Percentiles rank a stretch among this genome's conserved stretches.
These are phyloP conservation scores for Achlya flavicornis DNA, from an alignment of 2,888 invertebrate genomes.

Conservation along the genomic window DNA sequence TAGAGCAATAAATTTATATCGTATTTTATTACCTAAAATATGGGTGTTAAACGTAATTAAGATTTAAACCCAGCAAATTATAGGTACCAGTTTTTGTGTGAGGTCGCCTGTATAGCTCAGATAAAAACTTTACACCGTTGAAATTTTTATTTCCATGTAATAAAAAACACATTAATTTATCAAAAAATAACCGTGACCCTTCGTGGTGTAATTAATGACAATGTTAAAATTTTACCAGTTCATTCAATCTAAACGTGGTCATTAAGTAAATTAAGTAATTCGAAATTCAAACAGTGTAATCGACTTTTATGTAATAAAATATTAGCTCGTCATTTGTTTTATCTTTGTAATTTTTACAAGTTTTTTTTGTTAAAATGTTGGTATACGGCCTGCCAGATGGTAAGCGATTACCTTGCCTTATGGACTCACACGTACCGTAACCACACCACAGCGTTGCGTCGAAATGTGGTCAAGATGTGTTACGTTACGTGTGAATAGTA, in stretches of 20 bases:
- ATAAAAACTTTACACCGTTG: conserved; percentile 2
- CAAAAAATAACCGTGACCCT: conserved; percentile 4
- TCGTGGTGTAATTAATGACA: conserved; percentile 5
- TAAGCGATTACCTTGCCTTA: too few species aligned
- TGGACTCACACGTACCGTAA: too few species aligned
- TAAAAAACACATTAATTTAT: conserved; percentile 4
- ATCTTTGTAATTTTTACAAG: not conserved
- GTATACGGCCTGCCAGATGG: too few species aligned
- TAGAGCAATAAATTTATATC: not conserved
- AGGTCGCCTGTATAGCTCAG: not conserved
- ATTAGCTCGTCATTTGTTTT: not conserved
- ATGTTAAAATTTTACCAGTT: not conserved
- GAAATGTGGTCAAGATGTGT: too few species aligned
- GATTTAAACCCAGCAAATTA: not conserved
- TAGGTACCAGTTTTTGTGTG: not conserved
- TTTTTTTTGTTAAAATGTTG: too few species aligned
- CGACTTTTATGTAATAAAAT: not conserved
- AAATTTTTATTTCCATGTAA: not conserved
- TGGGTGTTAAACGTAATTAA: conserved; percentile 3
- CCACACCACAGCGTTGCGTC: too few species aligned
- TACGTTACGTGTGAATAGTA: too few species aligned
- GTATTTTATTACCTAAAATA: not conserved
- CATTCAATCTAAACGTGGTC: not conserved
- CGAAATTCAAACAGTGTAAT: not conserved
- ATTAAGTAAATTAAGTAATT: too few species aligned